Evolutionary conservation across 2,888 invertebrate species (phyloP), one percentile per base, ranked within the genome.

Genomic region (Zygogramma bicolorata): DNA sequence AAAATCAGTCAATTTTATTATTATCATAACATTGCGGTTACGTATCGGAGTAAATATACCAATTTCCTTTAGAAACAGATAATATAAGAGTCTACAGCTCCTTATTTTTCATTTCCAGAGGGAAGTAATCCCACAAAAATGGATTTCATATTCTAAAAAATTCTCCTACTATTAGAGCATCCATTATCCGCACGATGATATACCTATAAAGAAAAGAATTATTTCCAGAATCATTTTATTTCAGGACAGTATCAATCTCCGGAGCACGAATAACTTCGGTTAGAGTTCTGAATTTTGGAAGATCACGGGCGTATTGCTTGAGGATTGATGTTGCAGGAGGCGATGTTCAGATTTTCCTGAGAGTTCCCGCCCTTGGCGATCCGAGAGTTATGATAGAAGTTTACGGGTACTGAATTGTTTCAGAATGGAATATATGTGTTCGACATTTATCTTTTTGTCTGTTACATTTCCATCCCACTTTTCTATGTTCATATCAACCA

Each of bases 331-430:
- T 82, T 25, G 79, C 78, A 25, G 80, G 74, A 62, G 77, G 77
- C 15, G 81, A 81, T 46, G 80, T 70, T 15, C 78, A 80, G 68
- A 75, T 73, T 6, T 68, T 81, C 58, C 65, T 82, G 29, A 76
- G 79, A 71, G 70, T 82, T 8, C 77, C 79, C n/a, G 70, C 81
- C 2, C 68, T 79, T 18, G 71, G 70, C 57, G 81, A 82, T 69
- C 81, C 82, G 1, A 74, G 81, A 67, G 70, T 82, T 29, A 70
- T 82, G 73, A 81, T 82, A 58, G 82, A 82, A 71, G 75, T 82
- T 61, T 82, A 82, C 70, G 82, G 82, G 49, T 78, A 71, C 73
- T 81, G 46, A 77, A 58, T 67, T 5, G n/a, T n/a, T n/a, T 46
- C 13, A 18, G 10, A 7, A 22, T 18, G 15, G 10, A 46, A 20